These are phyloP conservation scores for Rhynchomys soricoides DNA, from an alignment of 2,113 vertebrate species.

Conservation along the genomic window DNA sequence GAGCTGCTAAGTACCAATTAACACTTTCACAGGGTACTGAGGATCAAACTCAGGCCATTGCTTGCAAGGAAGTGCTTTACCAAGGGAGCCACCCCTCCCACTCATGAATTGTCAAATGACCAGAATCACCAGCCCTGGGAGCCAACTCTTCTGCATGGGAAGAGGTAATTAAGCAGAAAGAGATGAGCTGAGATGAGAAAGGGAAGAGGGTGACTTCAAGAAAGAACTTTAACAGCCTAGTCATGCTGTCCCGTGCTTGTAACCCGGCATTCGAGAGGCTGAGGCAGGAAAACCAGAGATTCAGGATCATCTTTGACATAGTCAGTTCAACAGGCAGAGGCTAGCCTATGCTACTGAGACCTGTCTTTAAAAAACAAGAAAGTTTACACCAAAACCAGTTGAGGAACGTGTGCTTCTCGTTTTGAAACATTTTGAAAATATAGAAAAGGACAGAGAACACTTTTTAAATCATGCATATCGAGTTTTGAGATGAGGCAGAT, in stretches of 20 bases:
- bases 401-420: not conserved
- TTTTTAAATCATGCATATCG: not conserved
- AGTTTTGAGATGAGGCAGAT: not conserved
- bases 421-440: constrained; percentile 2
- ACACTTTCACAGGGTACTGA: not conserved
- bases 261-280: not conserved
- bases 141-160: not conserved
- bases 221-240: not conserved
- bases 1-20: not conserved
- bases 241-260: not conserved
- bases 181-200: not conserved
- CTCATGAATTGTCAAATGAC: not conserved
- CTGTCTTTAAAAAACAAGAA: not conserved
- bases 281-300: not conserved
- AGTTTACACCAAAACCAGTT: not conserved
- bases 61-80: not conserved
- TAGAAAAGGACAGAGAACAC: not conserved
- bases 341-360: not conserved
- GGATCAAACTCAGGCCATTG: not conserved
- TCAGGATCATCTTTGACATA: not conserved
- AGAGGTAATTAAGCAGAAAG: not conserved
- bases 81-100: not conserved
- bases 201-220: not conserved
- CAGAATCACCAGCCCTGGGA: not conserved
- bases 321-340: not conserved